Evolutionary conservation across 2,888 invertebrate species (phyloP).

Genomic region (Drosophila ezoana): DNA sequence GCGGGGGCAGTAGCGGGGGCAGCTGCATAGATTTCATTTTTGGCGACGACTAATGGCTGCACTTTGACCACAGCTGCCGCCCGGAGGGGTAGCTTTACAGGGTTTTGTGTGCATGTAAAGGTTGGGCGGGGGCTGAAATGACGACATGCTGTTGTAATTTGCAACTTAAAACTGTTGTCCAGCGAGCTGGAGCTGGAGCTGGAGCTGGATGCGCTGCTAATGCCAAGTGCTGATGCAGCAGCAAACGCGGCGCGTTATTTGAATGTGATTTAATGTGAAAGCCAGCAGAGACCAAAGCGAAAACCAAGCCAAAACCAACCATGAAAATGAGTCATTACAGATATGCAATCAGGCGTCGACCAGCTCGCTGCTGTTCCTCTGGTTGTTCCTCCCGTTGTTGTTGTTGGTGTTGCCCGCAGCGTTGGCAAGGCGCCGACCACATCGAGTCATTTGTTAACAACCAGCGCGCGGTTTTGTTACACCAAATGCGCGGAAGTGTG

Average conservation of each 20-base stretch:
- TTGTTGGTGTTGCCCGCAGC: constrained; percentile 44
- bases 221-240: constrained; percentile 65
- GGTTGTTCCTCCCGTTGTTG: constrained; percentile 23
- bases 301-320: constrained; percentile 16
- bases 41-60: constrained; percentile 76
- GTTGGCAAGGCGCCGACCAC: constrained; percentile 62
- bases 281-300: constrained; percentile 14
- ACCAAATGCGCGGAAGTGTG: constrained; percentile 81
- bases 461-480: constrained; percentile 76
- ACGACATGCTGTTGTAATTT: constrained; percentile 64
- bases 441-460: constrained; percentile 81
- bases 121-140: constrained; percentile 1
- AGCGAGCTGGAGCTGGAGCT: constrained; percentile 25
- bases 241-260: constrained; percentile 47
- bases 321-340: constrained; percentile 80
- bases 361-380: constrained; percentile 3
- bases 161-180: constrained; percentile 72
- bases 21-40: constrained; percentile 74
- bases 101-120: background rate
- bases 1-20: background rate
- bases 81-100: constrained; percentile 47
- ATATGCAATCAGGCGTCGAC: constrained; percentile 72
- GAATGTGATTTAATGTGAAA: constrained; percentile 68
- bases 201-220: constrained; percentile 41
- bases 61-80: constrained; percentile 72